A percentile compares a stretch with the other conserved stretches of the same genome.
phyloP scores from a whole-genome alignment of 2,113 vertebrate genomes.

The Leucosticte australis region DNA sequence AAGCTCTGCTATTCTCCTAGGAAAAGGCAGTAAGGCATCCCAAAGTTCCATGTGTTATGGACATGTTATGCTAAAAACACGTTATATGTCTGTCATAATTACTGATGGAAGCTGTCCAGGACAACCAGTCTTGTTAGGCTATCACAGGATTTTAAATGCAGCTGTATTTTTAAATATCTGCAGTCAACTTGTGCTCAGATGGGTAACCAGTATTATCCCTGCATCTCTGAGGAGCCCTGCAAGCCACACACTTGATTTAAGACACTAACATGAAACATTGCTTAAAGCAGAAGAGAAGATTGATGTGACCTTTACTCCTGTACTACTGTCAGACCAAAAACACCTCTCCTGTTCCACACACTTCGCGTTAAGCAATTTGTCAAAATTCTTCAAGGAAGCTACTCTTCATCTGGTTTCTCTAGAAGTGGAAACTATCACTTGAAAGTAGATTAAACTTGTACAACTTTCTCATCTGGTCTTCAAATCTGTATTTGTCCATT shows the following conservation, averaged over 20 bases:
- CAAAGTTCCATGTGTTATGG: not conserved
- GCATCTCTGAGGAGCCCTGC: not conserved
- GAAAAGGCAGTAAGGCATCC: not conserved
- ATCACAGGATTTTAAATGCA: not conserved
- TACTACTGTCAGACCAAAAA: not conserved
- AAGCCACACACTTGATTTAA: not conserved
- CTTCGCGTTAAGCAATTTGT: not conserved
- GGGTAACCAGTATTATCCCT: not conserved
- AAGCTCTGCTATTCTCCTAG: not conserved
- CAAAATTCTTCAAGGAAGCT: not conserved
- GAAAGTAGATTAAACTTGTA: not conserved
- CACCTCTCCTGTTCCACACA: not conserved
- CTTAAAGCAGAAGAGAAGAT: not conserved
- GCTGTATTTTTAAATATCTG: not conserved
- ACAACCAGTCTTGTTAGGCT: not conserved
- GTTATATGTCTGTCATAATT: not conserved
- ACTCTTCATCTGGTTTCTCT: not conserved
- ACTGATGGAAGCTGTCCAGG: not conserved
- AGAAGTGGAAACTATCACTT: not conserved
- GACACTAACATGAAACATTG: not conserved
- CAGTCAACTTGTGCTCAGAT: not conserved
- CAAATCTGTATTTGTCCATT: not conserved
- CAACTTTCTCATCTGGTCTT: not conserved
- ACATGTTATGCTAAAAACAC: not conserved
- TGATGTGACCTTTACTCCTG: not conserved